Evolutionary conservation across 2,797 vertebrate species (phyloP).

Genomic region (Myotis findleyi): DNA sequence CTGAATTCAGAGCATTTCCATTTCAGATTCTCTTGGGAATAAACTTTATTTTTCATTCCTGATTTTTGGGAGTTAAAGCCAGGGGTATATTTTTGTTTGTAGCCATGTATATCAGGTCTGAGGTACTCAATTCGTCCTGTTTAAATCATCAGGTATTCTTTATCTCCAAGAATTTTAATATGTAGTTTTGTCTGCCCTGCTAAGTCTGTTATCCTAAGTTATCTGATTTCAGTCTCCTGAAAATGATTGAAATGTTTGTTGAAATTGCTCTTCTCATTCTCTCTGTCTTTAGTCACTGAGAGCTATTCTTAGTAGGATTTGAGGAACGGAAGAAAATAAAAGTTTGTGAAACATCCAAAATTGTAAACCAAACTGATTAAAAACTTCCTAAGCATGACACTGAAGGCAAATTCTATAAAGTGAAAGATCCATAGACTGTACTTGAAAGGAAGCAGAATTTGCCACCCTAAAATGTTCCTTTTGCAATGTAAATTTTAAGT

Average conservation of each 20-base stretch:
- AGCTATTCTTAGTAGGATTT: background rate
- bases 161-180: background rate
- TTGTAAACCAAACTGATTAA: background rate
- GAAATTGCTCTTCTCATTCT: background rate
- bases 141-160: background rate
- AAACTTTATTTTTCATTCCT: background rate
- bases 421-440: background rate
- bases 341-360: background rate
- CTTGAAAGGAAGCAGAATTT: background rate
- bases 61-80: background rate
- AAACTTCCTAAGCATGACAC: background rate
- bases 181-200: background rate
- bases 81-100: background rate
- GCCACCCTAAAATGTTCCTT: background rate
- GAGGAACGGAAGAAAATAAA: background rate
- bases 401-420: background rate
- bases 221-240: background rate
- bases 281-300: background rate
- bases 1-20: background rate
- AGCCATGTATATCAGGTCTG: background rate
- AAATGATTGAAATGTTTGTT: background rate
- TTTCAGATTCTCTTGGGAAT: background rate
- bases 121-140: rapidly evolving
- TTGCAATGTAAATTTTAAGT: background rate
- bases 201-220: background rate